Conservation (phyloP, 2,888 invertebrate species). For the Cheiracanthium punctorium region DNA sequence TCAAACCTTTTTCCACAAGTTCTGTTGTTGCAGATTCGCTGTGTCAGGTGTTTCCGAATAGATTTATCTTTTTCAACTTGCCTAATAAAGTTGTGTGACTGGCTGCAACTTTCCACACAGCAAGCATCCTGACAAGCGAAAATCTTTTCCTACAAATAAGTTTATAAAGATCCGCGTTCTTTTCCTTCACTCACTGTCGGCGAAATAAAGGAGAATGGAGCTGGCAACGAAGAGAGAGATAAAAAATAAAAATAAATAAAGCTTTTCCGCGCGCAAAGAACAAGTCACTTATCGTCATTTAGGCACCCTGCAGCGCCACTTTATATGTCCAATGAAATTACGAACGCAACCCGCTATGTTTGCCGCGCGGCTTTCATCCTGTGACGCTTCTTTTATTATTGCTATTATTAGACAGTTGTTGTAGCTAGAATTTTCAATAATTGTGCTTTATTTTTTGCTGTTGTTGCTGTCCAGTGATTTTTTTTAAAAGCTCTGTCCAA, state of each 20-base stretch:
- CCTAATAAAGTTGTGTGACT: not conserved
- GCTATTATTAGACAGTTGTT: not conserved
- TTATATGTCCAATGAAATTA: slow-evolving; percentile 14
- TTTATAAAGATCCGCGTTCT: slow-evolving; percentile 10
- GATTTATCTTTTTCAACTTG: slow-evolving; percentile 5
- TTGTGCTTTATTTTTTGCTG: too few relatives aligned
- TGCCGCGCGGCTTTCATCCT: not conserved
- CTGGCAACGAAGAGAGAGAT: not conserved
- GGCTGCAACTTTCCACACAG: not conserved
- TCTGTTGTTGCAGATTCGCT: not conserved
- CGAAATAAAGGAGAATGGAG: not conserved
- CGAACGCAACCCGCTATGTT: not conserved
- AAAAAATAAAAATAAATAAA: not conserved
- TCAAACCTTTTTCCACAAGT: too few relatives aligned
- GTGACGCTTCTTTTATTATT: not conserved
- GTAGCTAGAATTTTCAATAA: not conserved
- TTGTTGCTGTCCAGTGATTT: not conserved
- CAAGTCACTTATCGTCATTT: slow-evolving; percentile 15
- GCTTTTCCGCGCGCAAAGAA: not conserved
- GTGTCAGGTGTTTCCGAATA: not conserved
- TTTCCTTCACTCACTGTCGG: slow-evolving; percentile 3
- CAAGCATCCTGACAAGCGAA: not conserved
- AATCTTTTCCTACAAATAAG: slow-evolving; percentile 8
- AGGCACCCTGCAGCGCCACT: slow-evolving; percentile 1
- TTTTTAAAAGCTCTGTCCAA: not conserved